A percentile compares a stretch with the other conserved stretches of the same genome.
phyloP scores from a whole-genome alignment of 2,113 vertebrate genomes.

The Corydoras maculifer region DNA sequence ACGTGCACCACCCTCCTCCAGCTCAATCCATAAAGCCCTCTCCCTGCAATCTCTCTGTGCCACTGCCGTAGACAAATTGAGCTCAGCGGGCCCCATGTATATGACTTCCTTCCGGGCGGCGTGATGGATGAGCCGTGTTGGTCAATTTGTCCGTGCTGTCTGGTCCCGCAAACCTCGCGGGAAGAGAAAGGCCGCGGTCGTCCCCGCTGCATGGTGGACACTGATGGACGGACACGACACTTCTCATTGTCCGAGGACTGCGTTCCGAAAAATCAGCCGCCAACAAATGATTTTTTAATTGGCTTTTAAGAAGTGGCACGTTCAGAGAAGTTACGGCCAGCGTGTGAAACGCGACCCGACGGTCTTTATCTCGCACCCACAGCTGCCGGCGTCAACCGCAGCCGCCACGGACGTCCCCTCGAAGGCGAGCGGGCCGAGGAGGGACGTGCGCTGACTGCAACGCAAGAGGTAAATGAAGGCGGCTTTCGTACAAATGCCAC shows the following conservation, averaged over 20 bases:
- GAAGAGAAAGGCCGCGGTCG: constrained; percentile 5
- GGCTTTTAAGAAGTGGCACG: constrained; percentile 78
- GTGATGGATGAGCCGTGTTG: constrained; percentile 38
- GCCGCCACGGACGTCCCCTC: constrained; percentile 74
- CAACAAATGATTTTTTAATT: constrained; percentile 86
- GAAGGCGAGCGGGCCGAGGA: constrained; percentile 62
- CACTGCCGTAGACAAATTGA: constrained; percentile 11
- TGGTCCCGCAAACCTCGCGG: constrained; percentile 16
- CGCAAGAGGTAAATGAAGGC: constrained; percentile 63
- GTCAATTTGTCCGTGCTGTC: constrained; percentile 45
- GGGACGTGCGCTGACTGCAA: constrained; percentile 71
- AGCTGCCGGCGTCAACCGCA: constrained; percentile 80
- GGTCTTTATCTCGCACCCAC: constrained; percentile 75
- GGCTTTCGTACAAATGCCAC: constrained; percentile 51
- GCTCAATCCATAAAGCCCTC: constrained; percentile 2
- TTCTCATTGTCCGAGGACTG: constrained; percentile 65
- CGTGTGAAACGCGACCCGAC: constrained; percentile 70
- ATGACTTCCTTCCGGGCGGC: constrained; percentile 21
- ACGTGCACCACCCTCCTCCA: not conserved
- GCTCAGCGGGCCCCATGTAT: constrained; percentile 22
- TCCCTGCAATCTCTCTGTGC: not conserved
- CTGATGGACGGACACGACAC: constrained; percentile 51
- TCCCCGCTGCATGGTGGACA: constrained; percentile 12
- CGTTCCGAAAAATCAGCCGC: constrained; percentile 78
- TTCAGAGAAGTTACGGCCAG: constrained; percentile 77